Evolutionary conservation across 30 jellyfish, hydroid and myxozoan genomes (phyloP), one percentile per base, ranked within the genome.

Genomic region (Chironex yamaguchii): DNA sequence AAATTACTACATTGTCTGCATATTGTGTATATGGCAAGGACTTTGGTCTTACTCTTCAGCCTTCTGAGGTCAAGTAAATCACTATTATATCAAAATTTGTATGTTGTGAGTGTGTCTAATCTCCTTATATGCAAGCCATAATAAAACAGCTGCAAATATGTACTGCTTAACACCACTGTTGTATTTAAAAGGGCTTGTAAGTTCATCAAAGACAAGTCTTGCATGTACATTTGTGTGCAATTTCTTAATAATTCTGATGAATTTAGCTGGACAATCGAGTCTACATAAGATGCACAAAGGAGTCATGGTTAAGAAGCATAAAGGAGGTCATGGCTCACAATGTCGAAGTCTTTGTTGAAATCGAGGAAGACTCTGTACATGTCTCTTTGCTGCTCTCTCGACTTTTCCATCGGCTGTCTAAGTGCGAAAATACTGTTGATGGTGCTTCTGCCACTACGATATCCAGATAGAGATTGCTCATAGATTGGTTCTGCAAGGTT

Each of bases 381-480:
- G 65, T 67, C 32, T 68, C 82, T 36, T 25, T 83, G 91, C 75
- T 87, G 96, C 91, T 86, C 81, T 25, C 81, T 27, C 49, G 82
- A 2, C 36, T 83, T 83, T 54, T 83, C 93, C 82, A 51, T 53
- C 28, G 70, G 89, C 36, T 83, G 93, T 67, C 79, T 49, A 13
- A 83, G 54, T 2, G 81, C 51, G 89, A 83, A 83, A 52, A 83
- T 83, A 9, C 89, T 49, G 35, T 83, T 74, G 71, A 76, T 76
- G 84, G 91, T 87, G 73, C 96, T 87, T 67, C 88, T 76, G 66
- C 87, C 81, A 2, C 48, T 34, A 76, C 96, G 88, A 49, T 87
- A 87, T n/a, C 96, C 88, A 25, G 92, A 76, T 78, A 63, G 92
- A 27, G 92, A 77, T 54, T 87, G 96, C 49, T 87, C 71, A 68